These are phyloP conservation scores for Apteryx owenii DNA, from an alignment of 2,113 vertebrate species.

Conservation along the genomic window DNA sequence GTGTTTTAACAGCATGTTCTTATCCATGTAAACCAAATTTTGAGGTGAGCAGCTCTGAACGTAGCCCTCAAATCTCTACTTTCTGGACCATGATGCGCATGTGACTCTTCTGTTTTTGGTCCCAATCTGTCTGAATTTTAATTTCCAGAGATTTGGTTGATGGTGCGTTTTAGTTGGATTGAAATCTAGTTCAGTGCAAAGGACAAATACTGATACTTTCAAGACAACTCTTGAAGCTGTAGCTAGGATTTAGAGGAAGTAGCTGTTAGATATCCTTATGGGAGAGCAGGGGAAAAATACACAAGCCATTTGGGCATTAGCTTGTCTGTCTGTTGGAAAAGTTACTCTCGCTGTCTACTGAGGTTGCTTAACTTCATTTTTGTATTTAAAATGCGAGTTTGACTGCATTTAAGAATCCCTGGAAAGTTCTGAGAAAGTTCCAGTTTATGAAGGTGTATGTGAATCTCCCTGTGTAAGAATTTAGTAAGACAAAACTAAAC, in stretches of 20 bases:
- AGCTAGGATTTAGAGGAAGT: not conserved
- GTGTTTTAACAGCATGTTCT: not conserved
- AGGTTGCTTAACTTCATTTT: not conserved
- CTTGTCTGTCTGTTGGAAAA: not conserved
- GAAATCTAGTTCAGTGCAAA: not conserved
- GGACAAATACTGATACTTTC: not conserved
- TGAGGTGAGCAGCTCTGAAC: not conserved
- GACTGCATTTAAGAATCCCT: not conserved
- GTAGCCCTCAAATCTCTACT: not conserved
- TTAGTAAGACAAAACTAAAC: not conserved
- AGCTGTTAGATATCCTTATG: not conserved
- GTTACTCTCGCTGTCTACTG: not conserved
- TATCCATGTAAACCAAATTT: not conserved
- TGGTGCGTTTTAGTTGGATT: not conserved
- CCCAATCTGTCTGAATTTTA: not conserved
- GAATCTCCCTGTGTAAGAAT: not conserved
- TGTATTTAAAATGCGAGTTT: not conserved
- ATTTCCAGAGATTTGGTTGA: not conserved
- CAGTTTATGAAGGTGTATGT: not conserved
- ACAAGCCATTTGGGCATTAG: not conserved
- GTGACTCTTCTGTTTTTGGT: not conserved
- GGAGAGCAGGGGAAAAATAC: accelerated
- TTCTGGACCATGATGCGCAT: not conserved
- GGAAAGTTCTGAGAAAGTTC: not conserved
- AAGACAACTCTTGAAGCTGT: not conserved